phyloP scores from a whole-genome alignment of 2,113 vertebrate species.

The Mustela nigripes region DNA sequence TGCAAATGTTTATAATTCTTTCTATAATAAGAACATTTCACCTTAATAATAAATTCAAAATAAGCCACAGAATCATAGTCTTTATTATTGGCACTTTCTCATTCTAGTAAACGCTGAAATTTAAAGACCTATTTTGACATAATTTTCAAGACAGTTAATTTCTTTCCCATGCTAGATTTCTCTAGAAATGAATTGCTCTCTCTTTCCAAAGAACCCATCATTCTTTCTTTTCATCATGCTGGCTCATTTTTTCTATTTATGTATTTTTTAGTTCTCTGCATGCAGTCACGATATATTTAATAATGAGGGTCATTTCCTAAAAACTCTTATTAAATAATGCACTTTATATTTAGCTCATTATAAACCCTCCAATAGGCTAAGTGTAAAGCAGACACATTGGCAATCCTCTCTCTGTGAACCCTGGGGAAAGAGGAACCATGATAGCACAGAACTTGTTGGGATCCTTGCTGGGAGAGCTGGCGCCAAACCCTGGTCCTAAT shows the following conservation, averaged over 20 bases:
- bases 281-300: not conserved
- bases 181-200: not conserved
- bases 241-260: not conserved
- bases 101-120: not conserved
- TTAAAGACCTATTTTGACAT: constrained; percentile 22
- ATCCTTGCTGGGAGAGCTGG: not conserved
- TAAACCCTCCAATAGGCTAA: not conserved
- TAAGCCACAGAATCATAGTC: not conserved
- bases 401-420: not conserved
- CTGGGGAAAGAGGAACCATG: not conserved
- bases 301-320: not conserved
- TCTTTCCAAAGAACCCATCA: not conserved
- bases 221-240: not conserved
- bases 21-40: not conserved
- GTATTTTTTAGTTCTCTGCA: not conserved
- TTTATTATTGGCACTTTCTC: not conserved
- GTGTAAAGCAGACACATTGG: not conserved
- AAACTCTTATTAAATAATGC: not conserved
- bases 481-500: not conserved
- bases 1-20: not conserved
- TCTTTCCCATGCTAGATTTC: not conserved
- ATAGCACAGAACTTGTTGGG: not conserved
- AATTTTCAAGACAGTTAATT: not conserved
- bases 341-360: not conserved
- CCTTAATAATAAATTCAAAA: constrained; percentile 14